Conservation (phyloP, 1,140 invertebrate genomes). For the Hermetia illucens region DNA sequence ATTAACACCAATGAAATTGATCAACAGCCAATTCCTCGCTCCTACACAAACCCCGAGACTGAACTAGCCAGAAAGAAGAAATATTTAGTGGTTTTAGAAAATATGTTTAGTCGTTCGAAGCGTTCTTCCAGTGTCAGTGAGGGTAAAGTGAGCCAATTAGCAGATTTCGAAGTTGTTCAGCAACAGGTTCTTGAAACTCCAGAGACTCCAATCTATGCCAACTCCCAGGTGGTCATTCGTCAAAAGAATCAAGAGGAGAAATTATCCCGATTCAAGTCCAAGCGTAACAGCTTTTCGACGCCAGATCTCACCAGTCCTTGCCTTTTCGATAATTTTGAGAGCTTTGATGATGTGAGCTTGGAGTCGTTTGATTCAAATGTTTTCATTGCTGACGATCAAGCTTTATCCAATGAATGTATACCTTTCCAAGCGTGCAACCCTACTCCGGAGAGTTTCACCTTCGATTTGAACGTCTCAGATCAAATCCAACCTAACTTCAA, state of each 20-base stretch:
- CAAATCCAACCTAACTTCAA: slow-evolving; percentile 25
- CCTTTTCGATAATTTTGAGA: too few species aligned
- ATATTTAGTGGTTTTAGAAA: slow-evolving; percentile 23
- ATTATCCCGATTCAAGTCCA: neutral
- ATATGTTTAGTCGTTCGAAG: slow-evolving; percentile 20
- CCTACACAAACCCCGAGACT: slow-evolving; percentile 24
- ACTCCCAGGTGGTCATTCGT: neutral
- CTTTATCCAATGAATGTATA: too few species aligned
- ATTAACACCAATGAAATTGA: slow-evolving; percentile 21
- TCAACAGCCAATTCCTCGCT: slow-evolving; percentile 13
- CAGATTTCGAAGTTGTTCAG: slow-evolving; percentile 6
- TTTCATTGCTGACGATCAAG: too few species aligned
- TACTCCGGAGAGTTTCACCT: slow-evolving; percentile 1
- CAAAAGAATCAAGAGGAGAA: neutral
- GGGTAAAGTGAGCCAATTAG: slow-evolving; percentile 7
- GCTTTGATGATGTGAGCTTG: too few species aligned
- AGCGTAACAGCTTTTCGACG: slow-evolving; percentile 28
- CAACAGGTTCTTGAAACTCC: neutral
- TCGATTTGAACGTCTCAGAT: slow-evolving; percentile 19
- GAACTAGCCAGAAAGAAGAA: slow-evolving; percentile 28
- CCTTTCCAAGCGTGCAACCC: too few species aligned
- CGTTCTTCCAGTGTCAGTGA: slow-evolving; percentile 19
- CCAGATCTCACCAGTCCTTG: too few species aligned
- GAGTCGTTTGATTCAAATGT: too few species aligned
- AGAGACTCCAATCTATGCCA: neutral